phyloP scores from a whole-genome alignment of 2,113 vertebrate species.

The Phaetusa simplex region DNA sequence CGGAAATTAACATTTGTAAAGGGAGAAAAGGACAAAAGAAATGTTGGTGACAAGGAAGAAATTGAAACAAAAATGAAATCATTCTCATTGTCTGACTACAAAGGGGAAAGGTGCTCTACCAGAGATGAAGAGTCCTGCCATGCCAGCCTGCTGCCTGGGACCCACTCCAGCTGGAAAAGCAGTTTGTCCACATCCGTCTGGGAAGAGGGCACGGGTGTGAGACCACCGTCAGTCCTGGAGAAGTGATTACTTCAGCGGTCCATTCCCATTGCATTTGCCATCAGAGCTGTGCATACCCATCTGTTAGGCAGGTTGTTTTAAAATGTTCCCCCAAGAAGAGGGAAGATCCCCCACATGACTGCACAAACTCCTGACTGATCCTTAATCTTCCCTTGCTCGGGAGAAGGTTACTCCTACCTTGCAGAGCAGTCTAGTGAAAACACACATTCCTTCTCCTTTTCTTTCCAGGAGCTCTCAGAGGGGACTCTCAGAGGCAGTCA shows the following conservation, averaged over 20 bases:
- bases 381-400: not conserved
- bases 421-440: not conserved
- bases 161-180: not conserved
- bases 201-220: not conserved
- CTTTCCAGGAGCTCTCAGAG: not conserved
- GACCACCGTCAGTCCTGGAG: not conserved
- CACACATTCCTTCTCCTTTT: not conserved
- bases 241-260: not conserved
- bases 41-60: conserved; percentile 46
- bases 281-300: not conserved
- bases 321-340: not conserved
- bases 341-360: not conserved
- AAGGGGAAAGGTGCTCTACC: not conserved
- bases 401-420: not conserved
- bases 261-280: not conserved
- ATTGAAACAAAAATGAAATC: conserved; percentile 46
- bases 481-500: not conserved
- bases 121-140: not conserved
- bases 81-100: conserved; percentile 8
- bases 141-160: not conserved
- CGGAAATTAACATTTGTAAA: conserved; percentile 50
- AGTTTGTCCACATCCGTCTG: not conserved
- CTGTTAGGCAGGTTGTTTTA: not conserved
- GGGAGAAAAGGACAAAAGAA: conserved; percentile 34
- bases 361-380: not conserved